Base-by-base conservation (phyloP, 2,888 invertebrate genomes). In the Priocnemis perturbator region DNA sequence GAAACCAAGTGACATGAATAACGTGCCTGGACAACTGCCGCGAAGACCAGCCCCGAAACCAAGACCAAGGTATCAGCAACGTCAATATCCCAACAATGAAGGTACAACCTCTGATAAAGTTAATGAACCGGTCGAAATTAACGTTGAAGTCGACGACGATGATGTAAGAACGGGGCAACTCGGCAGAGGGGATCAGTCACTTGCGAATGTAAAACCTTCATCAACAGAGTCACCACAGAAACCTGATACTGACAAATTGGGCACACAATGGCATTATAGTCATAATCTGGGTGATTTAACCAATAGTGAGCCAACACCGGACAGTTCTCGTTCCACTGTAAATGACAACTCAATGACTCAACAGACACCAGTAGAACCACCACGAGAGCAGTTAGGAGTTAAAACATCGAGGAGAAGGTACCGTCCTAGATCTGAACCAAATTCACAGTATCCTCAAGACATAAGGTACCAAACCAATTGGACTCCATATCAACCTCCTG, bases 281-380 rank as follows among this genome's bases (percentile, higher is more conserved):
- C 85, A 84, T 60, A 73, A 78, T 48, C 78, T 81, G 21, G 75
- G 74, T 50, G 84, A 83, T 61, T 68, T 82, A 45, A 81, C 81
- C 15, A 73, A 76, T 37, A 73, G 73, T n/a, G 76, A 81, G 50
- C 37, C 37, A 37, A 1, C 1, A 37, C 14, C 14, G 11, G 14
- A 11, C 7, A 9, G 14, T 37, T 11, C 7, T 37, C 45, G 61
- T 55, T 37, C 63, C n/a, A 30, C 23, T n/a, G 26, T 21, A 3
- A 64, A 64, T 30, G 3, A 60, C n/a, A 30, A 57, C n/a, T 48
- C 62, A 11, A 53, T 30, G 26, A 37, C 47, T n/a, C 69, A 69
- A 20, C 72, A 69, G 47, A 67, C n/a, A 17, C 73, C 37, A n/a
- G 63, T 65, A 14, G 53, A 57, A 50, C 37, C 37, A 37, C 37